These are phyloP conservation scores for Pogona vitticeps DNA, from an alignment of 2,113 vertebrate species.

Conservation along the genomic window DNA sequence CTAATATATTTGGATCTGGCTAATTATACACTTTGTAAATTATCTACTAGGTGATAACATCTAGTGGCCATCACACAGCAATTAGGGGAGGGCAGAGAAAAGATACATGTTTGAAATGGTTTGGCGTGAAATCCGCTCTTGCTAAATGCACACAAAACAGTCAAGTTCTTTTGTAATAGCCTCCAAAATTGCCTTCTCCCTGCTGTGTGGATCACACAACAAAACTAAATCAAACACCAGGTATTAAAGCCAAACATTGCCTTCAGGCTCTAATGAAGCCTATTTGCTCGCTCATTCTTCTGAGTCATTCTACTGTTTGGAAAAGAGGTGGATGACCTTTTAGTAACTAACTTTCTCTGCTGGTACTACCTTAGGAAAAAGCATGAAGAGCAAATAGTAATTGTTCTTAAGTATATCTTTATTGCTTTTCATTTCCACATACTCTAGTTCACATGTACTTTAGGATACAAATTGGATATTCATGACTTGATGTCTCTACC, in stretches of 20 bases:
- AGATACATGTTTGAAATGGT: not conserved
- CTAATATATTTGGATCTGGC: not conserved
- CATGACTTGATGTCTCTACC: not conserved
- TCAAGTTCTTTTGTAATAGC: not conserved
- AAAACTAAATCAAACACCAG: constrained; percentile 15
- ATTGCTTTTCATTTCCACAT: constrained; percentile 8
- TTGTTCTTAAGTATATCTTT: constrained; percentile 16
- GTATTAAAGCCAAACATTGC: constrained; percentile 46
- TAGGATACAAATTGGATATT: not conserved
- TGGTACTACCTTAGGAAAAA: constrained; percentile 47
- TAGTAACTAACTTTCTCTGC: constrained; percentile 36
- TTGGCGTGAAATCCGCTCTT: not conserved
- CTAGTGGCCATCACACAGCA: not conserved
- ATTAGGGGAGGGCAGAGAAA: too few relatives aligned
- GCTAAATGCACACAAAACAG: constrained; percentile 12
- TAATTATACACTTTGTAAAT: not conserved
- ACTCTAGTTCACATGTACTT: not conserved
- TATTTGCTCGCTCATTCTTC: constrained; percentile 61
- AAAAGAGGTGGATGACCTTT: constrained; percentile 60
- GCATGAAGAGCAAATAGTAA: constrained; percentile 44
- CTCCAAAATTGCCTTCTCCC: constrained; percentile 1
- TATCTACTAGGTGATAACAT: not conserved
- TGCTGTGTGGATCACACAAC: not conserved
- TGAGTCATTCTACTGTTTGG: constrained; percentile 59
- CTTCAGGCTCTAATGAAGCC: constrained; percentile 41